Evolutionary conservation across 2,888 invertebrate species (phyloP).

Genomic region (Charanyca ferruginea): DNA sequence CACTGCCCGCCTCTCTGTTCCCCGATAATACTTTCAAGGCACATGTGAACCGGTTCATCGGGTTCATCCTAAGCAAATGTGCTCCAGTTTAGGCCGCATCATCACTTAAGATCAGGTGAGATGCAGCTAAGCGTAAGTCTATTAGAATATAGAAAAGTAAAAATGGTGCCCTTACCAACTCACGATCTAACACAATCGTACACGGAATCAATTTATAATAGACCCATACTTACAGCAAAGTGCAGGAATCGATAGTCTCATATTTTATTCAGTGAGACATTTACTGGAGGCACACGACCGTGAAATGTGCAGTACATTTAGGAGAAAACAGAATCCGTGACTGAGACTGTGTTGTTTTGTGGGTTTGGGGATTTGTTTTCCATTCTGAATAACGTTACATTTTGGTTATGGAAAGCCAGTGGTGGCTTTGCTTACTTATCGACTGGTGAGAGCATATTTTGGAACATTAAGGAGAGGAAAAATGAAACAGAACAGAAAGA

Average conservation of each 20-base stretch:
- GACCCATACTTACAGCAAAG: slow-evolving; percentile 10
- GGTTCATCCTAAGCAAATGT: too few relatives aligned
- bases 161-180: neutral
- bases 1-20: too few relatives aligned
- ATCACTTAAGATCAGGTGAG: too few relatives aligned
- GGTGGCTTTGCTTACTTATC: neutral
- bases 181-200: neutral
- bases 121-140: too few relatives aligned
- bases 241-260: slow-evolving; percentile 50
- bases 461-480: neutral
- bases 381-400: slow-evolving; percentile 9
- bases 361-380: slow-evolving; percentile 2
- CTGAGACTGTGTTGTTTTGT: neutral
- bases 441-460: neutral
- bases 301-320: slow-evolving; percentile 42
- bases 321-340: neutral
- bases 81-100: too few relatives aligned
- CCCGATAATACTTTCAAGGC: too few relatives aligned
- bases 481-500: too few relatives aligned
- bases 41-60: too few relatives aligned
- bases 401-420: slow-evolving; percentile 1
- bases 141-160: neutral
- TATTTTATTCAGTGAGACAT: slow-evolving; percentile 54
- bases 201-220: slow-evolving; percentile 35
- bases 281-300: slow-evolving; percentile 33